Evolutionary conservation across 2,888 invertebrate genomes (phyloP), one percentile per base, ranked within the genome.

Genomic region (Helobdella robusta): DNA sequence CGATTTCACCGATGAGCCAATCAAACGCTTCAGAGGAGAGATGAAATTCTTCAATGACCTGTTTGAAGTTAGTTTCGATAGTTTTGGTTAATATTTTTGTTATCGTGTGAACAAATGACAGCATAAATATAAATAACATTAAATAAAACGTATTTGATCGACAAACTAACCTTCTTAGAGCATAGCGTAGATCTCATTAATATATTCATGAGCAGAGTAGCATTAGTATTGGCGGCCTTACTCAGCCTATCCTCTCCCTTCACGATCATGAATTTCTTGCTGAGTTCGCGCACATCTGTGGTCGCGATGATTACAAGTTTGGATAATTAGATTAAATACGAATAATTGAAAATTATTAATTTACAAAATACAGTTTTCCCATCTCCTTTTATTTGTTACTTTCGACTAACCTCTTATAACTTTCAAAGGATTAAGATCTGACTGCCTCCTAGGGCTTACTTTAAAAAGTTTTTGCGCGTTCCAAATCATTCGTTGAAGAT

Each of bases 391-490:
- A n/a, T n/a, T n/a, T n/a, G n/a, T n/a, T n/a, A n/a, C n/a, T n/a
- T n/a, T n/a, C n/a, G n/a, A 63, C 71, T 68, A 46, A 82, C 88
- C 92, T 76, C 89, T 86, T 66, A 94, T 89, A 0, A 95, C 91
- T 77, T 89, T 86, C 69, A 94, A 83, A 0, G 97, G 97, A 75
- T 91, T 92, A 30, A 97, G 83, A 82, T 97, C 93, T 0, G 93
- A 92, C 0, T 91, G 91, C 71, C 88, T 86, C 68, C 94, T 84
- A 75, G 89, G 89, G 77, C 98, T 94, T 67, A 99, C 95, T 76
- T 94, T 92, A 84, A 99, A 99, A 77, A 97, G 97, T 79, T 99
- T 99, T 81, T 98, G 97, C 0, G 95, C 98, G 81, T 99, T 99
- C 95, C 97, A 97, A 74, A 99, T 97, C 89, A 99, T 91, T 73